Evolutionary conservation across 2,113 vertebrate genomes (phyloP).

Genomic region (Oryzias curvinotus): DNA sequence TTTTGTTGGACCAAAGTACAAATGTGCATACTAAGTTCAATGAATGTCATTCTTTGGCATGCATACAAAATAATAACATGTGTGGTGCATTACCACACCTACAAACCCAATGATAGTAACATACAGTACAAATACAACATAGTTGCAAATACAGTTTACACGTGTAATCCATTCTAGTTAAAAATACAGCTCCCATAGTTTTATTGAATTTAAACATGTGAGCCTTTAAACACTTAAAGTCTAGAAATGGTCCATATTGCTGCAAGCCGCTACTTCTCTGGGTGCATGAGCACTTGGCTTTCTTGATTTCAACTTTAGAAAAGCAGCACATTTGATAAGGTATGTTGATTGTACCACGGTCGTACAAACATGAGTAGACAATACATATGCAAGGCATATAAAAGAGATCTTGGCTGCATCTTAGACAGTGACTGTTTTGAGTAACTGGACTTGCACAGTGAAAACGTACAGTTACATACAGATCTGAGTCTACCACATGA

Average conservation of each 20-base stretch:
- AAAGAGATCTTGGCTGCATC: conserved; percentile 22
- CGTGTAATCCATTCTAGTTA: conserved; percentile 14
- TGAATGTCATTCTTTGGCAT: conserved; percentile 78
- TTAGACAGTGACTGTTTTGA: conserved; percentile 32
- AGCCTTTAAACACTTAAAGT: conserved; percentile 1
- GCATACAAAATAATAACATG: conserved; percentile 63
- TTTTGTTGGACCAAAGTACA: conserved; percentile 63
- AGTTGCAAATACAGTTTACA: conserved; percentile 39
- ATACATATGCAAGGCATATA: conserved; percentile 27
- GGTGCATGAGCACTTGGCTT: conserved; percentile 19
- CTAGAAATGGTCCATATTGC: conserved; percentile 10
- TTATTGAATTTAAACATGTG: conserved; percentile 2
- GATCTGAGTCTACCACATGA: conserved; percentile 51
- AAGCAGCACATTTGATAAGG: conserved; percentile 5
- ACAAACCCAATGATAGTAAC: conserved; percentile 54
- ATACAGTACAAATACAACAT: conserved; percentile 50
- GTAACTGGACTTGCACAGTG: conserved; percentile 42
- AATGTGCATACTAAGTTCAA: conserved; percentile 62
- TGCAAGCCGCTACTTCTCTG: conserved; percentile 11
- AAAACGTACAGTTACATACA: conserved; percentile 56
- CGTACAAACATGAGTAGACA: conserved; percentile 5
- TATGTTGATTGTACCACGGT: conserved; percentile 1
- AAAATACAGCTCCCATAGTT: conserved; percentile 23
- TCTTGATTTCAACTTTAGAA: conserved; percentile 13
- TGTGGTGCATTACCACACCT: conserved; percentile 44